These are phyloP conservation scores for Brachypterus glaber DNA, from an alignment of 2,888 invertebrate genomes.

Conservation along the genomic window DNA sequence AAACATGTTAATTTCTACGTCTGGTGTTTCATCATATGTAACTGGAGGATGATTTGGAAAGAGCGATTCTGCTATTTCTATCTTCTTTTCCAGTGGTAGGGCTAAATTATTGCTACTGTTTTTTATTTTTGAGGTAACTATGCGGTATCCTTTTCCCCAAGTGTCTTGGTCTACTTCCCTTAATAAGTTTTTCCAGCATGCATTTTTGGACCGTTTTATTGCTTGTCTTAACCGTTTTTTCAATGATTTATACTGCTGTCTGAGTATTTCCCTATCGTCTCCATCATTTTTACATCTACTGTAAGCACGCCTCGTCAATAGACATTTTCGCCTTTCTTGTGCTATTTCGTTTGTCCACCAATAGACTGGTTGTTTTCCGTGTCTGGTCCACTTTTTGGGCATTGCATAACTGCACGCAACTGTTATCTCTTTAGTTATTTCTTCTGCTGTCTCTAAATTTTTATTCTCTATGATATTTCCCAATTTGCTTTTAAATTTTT, in stretches of 20 bases:
- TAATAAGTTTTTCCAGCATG: conserved; percentile 11
- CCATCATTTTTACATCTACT: conserved; percentile 1
- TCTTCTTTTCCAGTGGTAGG: conserved; percentile 3
- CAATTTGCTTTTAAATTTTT: conserved; percentile 6
- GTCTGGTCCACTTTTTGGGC: conserved; percentile 5
- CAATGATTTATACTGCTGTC: conserved; percentile 3
- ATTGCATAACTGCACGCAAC: conserved; percentile 10
- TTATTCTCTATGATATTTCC: neutral
- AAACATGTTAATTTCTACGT: conserved; percentile 4
- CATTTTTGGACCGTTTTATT: conserved; percentile 9
- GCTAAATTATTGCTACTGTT: no score
- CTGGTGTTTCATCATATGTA: neutral
- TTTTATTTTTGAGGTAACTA: no score
- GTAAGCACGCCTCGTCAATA: conserved; percentile 3
- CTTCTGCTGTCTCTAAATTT: neutral
- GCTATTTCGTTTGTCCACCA: conserved; percentile 17
- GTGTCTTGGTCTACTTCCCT: conserved; percentile 9
- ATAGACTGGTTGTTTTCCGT: conserved; percentile 7
- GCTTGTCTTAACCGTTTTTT: conserved; percentile 7
- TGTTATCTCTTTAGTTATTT: conserved; percentile 3
- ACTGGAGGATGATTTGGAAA: conserved; percentile 14
- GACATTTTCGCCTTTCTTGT: conserved; percentile 1
- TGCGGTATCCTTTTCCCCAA: conserved; percentile 15
- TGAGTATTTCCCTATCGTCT: neutral
- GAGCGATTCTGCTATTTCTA: conserved; percentile 8